Evolutionary conservation across 2,113 vertebrate species (phyloP).

Genomic region (Platichthys flesus): DNA sequence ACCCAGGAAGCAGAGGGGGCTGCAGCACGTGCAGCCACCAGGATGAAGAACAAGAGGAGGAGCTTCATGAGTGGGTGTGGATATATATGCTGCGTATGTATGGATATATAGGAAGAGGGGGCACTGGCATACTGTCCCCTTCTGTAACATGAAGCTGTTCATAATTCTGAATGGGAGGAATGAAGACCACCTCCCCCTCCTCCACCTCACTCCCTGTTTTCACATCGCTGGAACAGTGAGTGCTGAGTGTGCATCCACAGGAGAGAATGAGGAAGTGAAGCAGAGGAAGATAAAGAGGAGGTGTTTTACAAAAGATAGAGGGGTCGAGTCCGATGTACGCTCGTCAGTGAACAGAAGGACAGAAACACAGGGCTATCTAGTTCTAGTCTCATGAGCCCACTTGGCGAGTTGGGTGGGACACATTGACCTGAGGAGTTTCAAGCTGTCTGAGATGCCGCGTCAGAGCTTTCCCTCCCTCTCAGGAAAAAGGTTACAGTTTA

Average conservation of each 20-base stretch:
- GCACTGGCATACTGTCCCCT: not conserved
- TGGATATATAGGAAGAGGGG: not conserved
- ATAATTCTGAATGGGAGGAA: slow-evolving; percentile 27
- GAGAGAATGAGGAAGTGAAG: slow-evolving; percentile 24
- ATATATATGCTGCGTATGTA: not conserved
- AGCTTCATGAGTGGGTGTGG: slow-evolving; percentile 17
- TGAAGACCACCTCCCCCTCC: not conserved
- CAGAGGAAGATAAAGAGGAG: slow-evolving; percentile 30
- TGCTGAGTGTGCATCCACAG: slow-evolving; percentile 32
- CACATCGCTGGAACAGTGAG: not conserved
- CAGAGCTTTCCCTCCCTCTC: not conserved
- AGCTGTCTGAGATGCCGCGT: not conserved
- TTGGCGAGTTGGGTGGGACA: not conserved
- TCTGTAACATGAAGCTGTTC: slow-evolving; percentile 42
- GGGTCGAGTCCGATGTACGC: not conserved
- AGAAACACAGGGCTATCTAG: not conserved
- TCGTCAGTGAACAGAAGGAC: not conserved
- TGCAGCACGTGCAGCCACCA: slow-evolving; percentile 19
- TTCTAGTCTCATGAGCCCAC: not conserved
- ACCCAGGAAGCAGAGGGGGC: slow-evolving; percentile 28
- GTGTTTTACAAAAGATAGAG: not conserved
- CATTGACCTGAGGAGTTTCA: not conserved
- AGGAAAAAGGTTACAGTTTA: slow-evolving; percentile 8
- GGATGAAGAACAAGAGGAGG: slow-evolving; percentile 50
- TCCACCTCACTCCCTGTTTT: slow-evolving; percentile 20